Conservation (phyloP, 2,888 invertebrate species). For the Gastrophysa polygoni region DNA sequence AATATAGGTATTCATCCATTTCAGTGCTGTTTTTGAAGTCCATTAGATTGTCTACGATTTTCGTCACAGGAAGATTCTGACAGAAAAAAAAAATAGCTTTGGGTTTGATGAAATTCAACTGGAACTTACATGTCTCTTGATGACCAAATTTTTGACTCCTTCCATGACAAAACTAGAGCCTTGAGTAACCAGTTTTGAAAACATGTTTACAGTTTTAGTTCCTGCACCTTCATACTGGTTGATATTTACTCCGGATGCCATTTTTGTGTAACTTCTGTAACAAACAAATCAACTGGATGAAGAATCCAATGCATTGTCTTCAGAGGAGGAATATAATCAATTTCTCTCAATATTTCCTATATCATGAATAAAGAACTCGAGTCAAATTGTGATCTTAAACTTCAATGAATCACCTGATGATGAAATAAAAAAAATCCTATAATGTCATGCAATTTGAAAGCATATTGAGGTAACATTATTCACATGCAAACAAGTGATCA, state of each 20-base stretch:
- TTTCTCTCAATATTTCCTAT: too few species aligned
- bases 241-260: constrained; percentile 65
- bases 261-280: constrained; percentile 78
- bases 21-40: constrained; percentile 79
- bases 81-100: constrained; percentile 38
- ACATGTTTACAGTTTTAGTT: constrained; percentile 97
- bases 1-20: constrained; percentile 87
- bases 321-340: too few species aligned
- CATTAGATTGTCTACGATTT: constrained; percentile 89
- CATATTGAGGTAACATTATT: too few species aligned
- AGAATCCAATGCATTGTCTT: too few species aligned
- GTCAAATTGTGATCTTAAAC: too few species aligned
- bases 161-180: constrained; percentile 99
- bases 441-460: too few species aligned
- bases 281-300: not conserved
- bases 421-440: too few species aligned
- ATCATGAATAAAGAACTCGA: too few species aligned
- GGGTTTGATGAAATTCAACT: not conserved
- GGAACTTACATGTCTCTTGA: constrained; percentile 91
- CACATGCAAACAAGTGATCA: too few species aligned
- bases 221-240: constrained; percentile 91
- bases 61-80: constrained; percentile 92
- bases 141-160: constrained; percentile 97
- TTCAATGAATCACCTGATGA: too few species aligned
- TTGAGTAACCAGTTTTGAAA: constrained; percentile 95